Percentiles rank a stretch among this genome's conserved stretches.
These are phyloP conservation scores for Nycticebus coucang DNA, from an alignment of 2,113 vertebrate genomes.

Conservation along the genomic window DNA sequence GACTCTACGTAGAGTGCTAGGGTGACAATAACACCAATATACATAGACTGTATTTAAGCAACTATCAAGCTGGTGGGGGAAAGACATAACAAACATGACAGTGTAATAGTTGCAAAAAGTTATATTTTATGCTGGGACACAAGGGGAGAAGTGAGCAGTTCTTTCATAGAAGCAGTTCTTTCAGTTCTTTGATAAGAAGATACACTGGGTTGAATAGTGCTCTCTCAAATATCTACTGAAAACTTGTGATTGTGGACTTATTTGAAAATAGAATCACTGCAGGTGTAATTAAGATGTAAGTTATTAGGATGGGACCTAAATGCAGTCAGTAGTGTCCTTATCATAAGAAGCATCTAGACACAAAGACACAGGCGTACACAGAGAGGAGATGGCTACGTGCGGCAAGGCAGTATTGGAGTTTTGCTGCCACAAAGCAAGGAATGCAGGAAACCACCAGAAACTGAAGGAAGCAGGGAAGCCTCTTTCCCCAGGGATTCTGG, in stretches of 20 bases:
- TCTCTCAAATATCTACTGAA: not conserved
- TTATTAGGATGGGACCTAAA: not conserved
- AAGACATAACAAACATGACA: not conserved
- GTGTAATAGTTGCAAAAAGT: not conserved
- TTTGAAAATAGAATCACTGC: not conserved
- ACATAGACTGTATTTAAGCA: not conserved
- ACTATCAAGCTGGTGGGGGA: not conserved
- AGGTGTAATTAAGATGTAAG: not conserved
- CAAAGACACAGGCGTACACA: not conserved
- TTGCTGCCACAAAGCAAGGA: not conserved
- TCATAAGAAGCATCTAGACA: not conserved
- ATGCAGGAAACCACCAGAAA: not conserved
- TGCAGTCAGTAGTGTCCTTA: not conserved
- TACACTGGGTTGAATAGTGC: not conserved
- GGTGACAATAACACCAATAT: not conserved
- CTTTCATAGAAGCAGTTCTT: rapidly evolving
- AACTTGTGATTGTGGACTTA: not conserved
- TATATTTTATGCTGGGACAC: not conserved
- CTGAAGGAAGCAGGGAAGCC: not conserved
- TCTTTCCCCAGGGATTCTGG: not conserved
- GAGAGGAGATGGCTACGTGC: not conserved
- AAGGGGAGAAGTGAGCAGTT: not conserved
- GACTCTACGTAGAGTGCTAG: not conserved
- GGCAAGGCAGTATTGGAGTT: not conserved
- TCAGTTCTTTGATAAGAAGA: not conserved